Conservation (phyloP, 2,797 vertebrate species). For the Micromesistius poutassou region DNA sequence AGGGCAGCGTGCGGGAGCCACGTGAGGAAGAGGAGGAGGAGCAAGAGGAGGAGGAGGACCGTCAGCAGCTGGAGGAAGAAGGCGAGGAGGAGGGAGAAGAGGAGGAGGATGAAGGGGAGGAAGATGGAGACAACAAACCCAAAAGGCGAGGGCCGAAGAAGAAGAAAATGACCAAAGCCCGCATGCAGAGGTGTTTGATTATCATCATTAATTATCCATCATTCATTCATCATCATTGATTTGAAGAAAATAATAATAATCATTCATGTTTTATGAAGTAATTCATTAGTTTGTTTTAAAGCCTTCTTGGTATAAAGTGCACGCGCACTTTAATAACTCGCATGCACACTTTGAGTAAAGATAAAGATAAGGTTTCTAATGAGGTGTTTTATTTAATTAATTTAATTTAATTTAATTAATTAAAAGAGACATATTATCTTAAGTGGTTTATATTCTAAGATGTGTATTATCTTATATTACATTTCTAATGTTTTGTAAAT, state of each 20-base stretch:
- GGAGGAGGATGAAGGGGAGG: conserved; percentile 85
- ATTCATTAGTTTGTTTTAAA: too few relatives aligned
- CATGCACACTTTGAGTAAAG: too few relatives aligned
- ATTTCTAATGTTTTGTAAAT: too few relatives aligned
- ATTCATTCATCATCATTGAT: not conserved
- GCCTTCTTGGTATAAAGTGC: not conserved
- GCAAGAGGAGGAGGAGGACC: conserved; percentile 73
- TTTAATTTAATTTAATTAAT: too few relatives aligned
- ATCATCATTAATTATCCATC: not conserved
- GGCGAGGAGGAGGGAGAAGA: conserved; percentile 80
- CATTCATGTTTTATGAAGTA: too few relatives aligned
- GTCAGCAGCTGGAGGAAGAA: conserved; percentile 75
- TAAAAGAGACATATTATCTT: not conserved
- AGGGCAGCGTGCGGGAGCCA: conserved; percentile 21
- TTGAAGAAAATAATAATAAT: not conserved
- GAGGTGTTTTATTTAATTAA: not conserved
- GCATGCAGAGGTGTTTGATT: conserved; percentile 77
- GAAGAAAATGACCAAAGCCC: conserved; percentile 99
- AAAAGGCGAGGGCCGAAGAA: conserved; percentile 95
- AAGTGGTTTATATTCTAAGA: not conserved
- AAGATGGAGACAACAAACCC: conserved; percentile 82
- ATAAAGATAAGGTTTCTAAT: not conserved
- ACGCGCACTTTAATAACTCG: too few relatives aligned
- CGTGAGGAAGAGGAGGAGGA: conserved; percentile 71
- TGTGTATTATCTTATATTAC: not conserved